phyloP scores from a whole-genome alignment of 1,140 invertebrate species.

The Ips nitidus region DNA sequence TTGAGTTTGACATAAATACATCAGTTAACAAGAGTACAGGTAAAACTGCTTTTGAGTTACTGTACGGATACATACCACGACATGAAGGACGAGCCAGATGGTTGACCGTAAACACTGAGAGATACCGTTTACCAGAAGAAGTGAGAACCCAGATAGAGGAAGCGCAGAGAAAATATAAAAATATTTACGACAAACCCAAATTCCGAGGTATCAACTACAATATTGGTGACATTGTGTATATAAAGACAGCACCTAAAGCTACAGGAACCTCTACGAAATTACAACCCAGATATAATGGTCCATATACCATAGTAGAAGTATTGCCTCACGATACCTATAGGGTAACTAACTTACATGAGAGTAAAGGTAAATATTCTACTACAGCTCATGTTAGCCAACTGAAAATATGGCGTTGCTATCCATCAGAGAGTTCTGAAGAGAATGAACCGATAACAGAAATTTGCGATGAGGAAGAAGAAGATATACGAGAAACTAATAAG shows the following conservation, averaged over 20 bases:
- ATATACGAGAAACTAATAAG: no score
- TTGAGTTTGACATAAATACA: background rate
- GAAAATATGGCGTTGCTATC: background rate
- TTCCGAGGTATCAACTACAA: background rate
- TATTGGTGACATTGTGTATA: background rate
- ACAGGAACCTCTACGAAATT: background rate
- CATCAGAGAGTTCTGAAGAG: no score
- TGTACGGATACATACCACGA: slow-evolving; percentile 1
- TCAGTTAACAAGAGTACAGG: background rate
- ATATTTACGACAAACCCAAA: background rate
- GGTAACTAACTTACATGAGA: background rate
- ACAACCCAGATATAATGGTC: background rate
- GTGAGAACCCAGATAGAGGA: background rate
- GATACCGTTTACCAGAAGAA: background rate
- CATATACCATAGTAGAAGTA: background rate
- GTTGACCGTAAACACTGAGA: background rate
- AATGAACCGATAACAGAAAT: no score
- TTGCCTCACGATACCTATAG: background rate
- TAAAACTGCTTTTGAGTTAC: background rate
- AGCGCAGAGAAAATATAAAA: background rate
- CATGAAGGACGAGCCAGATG: background rate
- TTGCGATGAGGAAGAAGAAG: no score
- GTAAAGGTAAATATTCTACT: background rate
- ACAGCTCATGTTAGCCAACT: background rate
- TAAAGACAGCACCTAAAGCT: background rate